These are phyloP conservation scores for Chrysemys picta DNA, from an alignment of 2,113 vertebrate genomes.

Conservation along the genomic window DNA sequence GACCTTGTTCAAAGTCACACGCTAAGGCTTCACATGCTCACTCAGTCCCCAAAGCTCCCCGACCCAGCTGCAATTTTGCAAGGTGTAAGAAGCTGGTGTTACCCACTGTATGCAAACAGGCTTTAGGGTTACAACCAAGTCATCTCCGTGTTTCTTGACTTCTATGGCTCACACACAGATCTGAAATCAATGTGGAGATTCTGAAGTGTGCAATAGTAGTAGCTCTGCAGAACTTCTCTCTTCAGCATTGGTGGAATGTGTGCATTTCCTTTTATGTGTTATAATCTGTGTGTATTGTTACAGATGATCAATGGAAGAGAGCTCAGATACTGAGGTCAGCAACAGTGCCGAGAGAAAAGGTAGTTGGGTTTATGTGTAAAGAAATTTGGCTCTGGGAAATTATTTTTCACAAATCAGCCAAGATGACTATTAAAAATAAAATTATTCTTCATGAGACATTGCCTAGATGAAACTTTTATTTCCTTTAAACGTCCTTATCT, in stretches of 20 bases:
- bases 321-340: background rate
- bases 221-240: background rate
- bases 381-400: background rate
- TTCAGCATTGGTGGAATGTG: background rate
- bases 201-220: rapidly evolving
- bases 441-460: background rate
- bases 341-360: rapidly evolving
- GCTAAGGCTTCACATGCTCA: no score
- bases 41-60: background rate
- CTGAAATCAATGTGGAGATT: background rate
- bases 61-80: rapidly evolving
- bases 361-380: background rate
- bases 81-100: background rate
- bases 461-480: background rate
- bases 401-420: background rate
- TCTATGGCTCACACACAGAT: background rate
- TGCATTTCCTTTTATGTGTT: background rate
- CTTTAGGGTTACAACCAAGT: background rate
- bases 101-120: background rate
- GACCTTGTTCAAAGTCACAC: background rate
- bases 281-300: background rate
- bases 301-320: background rate
- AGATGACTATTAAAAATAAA: background rate
- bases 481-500: background rate
- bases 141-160: background rate